Base-by-base conservation (phyloP, 92 coral and sea anemone species). In the Palythoa grandiflora region DNA sequence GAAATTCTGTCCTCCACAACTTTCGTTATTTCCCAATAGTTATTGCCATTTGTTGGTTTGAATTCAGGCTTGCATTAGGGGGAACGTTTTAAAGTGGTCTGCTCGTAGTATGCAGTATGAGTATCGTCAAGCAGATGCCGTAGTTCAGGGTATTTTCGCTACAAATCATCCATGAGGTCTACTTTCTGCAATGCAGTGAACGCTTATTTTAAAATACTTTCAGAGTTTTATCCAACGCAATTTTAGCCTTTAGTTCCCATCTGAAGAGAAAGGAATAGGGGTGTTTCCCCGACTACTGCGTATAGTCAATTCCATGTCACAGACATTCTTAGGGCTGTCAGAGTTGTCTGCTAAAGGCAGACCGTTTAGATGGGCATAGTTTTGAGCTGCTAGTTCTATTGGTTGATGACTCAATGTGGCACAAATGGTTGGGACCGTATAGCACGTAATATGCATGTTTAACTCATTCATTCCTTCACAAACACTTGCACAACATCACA, bases 401-500 rank as follows among this genome's bases (percentile, higher is more conserved):
- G 88, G 86, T 61, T 91, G 91, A 52, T 88, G 55, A 9, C 5
- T 51, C n/a, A 91, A 52, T 6, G 87, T 86, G 44, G 86, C 73
- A 61, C 91, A 87, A 21, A 83, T 87, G 21, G 70, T 83, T 35
- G 70, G 77, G 9, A 80, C 88, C 7, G 86, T n/a, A 16, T 66
- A 44, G 48, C 72, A 55, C 5, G 61, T 11, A 55, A 55, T 55
- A 55, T 55, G 11, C 61, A 11, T 55, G 61, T 55, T 55, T 55
- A 55, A 55, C 15, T 55, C 61, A 55, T 55, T 15, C 61, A 55
- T 55, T 55, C 61, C 61, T 15, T 86, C 2, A 85, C 54, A 60
- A 61, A 68, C 36, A 88, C 53, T 68, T 91, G 76, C 2, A 91
- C 91, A 61, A 88, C 71, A 11, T 83, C 93, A 83, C 84, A 91